Evolutionary conservation across 2,888 invertebrate species (phyloP), one percentile per base, ranked within the genome.

Genomic region (Heliconius charithonia): DNA sequence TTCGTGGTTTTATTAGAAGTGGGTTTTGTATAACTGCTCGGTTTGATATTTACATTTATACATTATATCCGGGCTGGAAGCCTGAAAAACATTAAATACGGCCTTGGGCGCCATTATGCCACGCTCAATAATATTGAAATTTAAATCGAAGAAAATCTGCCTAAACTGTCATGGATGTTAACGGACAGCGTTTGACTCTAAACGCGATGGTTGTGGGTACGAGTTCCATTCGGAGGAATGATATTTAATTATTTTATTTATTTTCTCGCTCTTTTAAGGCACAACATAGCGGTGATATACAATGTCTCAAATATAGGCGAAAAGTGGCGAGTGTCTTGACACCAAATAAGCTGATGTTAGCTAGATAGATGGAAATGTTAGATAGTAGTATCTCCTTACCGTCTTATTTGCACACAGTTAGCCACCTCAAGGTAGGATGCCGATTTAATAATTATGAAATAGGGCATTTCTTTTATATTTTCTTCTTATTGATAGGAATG

Each of bases 61-160:
- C 12, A n/a, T 1, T 10, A 59, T n/a, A 59, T 59, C 59, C 59
- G 59, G 59, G n/a, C 59, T 59, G 59, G n/a, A n/a, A 59, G 59
- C 59, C 59, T 59, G 59, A 10, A n/a, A 59, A 59, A 59, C 59
- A 59, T 59, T n/a, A 59, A 59, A 59, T 59, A 59, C n/a, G n/a
- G 1, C 59, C 59, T 59, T 59, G 59, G n/a, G 4, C n/a, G 59
- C 59, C 3, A 3, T n/a, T 59, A 59, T 12, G 19, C n/a, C n/a
- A 9, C 10, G n/a, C n/a, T n/a, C 59, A 1, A 59, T n/a, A 59
- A 59, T 59, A 59, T 59, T n/a, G 3, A 59, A 59, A n/a, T 59
- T 59, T n/a, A 12, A 59, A 59, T 59, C n/a, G 0, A n/a, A 59
- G 22, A n/a, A 22, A 59, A 59, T 10, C n/a, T 51, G 7, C 19